Evolutionary conservation across 2,797 vertebrate species (phyloP).

Genomic region (Benthosema pterotum): DNA sequence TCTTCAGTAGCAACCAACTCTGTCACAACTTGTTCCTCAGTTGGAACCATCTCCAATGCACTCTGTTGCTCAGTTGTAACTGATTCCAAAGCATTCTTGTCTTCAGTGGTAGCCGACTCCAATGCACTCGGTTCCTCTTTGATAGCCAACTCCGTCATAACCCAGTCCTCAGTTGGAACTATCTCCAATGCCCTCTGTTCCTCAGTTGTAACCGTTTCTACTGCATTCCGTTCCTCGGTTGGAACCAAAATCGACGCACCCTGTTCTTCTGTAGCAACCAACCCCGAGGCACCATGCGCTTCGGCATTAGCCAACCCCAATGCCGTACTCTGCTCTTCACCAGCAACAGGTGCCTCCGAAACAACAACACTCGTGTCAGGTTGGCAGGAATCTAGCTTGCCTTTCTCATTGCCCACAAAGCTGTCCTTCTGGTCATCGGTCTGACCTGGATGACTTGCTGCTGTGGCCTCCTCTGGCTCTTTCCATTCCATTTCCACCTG

Average conservation of each 20-base stretch:
- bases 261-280: neutral
- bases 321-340: neutral
- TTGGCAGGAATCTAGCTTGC: neutral
- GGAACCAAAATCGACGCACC: slow-evolving; percentile 43
- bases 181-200: slow-evolving; percentile 24
- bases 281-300: neutral
- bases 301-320: neutral
- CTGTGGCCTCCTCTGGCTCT: slow-evolving; percentile 3
- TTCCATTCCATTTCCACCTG: slow-evolving; percentile 15
- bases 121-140: neutral
- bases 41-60: too few species aligned
- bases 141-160: neutral
- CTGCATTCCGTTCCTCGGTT: slow-evolving; percentile 39
- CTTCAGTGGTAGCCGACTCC: neutral
- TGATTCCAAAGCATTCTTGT: too few species aligned
- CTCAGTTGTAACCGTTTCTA: neutral
- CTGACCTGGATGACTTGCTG: slow-evolving; percentile 5
- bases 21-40: too few species aligned
- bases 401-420: slow-evolving; percentile 18
- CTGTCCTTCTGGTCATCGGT: slow-evolving; percentile 9
- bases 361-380: neutral
- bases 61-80: too few species aligned
- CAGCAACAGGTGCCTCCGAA: neutral
- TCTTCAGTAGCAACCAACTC: too few species aligned
- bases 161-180: slow-evolving; percentile 12